phyloP scores from a whole-genome alignment of 2,888 invertebrate species.

The Phaonia tiefii region DNA sequence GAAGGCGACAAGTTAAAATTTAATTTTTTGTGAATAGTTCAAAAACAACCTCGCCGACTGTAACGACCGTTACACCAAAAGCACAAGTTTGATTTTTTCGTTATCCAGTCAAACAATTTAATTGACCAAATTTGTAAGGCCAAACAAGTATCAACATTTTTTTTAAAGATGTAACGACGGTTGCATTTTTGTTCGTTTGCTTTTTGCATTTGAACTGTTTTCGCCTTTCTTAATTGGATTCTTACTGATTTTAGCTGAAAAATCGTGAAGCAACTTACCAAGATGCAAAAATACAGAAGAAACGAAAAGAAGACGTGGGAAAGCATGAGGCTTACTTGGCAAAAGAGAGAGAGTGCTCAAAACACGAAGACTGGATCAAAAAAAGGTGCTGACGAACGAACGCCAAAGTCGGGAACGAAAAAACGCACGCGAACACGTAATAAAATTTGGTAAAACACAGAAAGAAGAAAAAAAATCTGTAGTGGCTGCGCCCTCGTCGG shows the following conservation, averaged over 20 bases:
- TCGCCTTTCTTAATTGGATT: conserved; percentile 20
- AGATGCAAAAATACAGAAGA: background rate
- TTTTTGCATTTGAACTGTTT: conserved; percentile 19
- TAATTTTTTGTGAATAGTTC: conserved; percentile 1
- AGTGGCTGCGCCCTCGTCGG: too few species aligned
- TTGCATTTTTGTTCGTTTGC: background rate
- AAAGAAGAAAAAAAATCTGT: too few species aligned
- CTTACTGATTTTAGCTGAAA: background rate
- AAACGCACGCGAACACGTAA: too few species aligned
- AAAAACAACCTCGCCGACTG: conserved; percentile 1
- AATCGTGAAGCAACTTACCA: background rate
- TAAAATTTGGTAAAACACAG: too few species aligned
- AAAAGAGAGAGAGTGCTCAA: background rate
- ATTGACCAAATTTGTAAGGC: conserved; percentile 17
- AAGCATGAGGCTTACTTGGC: conserved; percentile 20
- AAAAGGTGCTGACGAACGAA: too few species aligned
- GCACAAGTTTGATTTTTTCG: conserved; percentile 2
- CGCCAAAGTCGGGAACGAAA: too few species aligned
- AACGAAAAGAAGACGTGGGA: conserved; percentile 16
- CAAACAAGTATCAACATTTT: background rate
- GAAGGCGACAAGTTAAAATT: conserved; percentile 6
- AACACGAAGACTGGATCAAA: too few species aligned
- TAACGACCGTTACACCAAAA: conserved; percentile 13
- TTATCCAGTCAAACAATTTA: conserved; percentile 9
- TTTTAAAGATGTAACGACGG: conserved; percentile 5